Percentiles rank a stretch among this genome's conserved stretches.
These are phyloP conservation scores for Pygoscelis adeliae DNA, from an alignment of 2,113 vertebrate species.

Conservation along the genomic window DNA sequence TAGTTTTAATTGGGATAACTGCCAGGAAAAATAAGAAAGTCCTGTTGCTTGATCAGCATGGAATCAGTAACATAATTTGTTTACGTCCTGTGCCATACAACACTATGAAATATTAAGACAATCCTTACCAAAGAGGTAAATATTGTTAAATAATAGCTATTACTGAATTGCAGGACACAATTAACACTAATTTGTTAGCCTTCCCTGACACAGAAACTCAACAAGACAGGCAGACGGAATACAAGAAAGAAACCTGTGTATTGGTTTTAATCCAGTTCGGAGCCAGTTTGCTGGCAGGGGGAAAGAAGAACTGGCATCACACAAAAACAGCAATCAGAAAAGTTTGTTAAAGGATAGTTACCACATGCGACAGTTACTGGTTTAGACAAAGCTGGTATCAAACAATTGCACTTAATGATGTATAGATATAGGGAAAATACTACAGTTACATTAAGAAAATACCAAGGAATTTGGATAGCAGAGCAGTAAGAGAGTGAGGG, in stretches of 20 bases:
- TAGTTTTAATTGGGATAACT: neutral
- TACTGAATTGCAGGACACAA: neutral
- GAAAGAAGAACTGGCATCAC: neutral
- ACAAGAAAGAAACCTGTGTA: neutral
- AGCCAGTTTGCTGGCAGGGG: neutral
- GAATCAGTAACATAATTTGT: neutral
- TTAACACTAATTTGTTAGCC: neutral
- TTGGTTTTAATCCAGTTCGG: neutral
- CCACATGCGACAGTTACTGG: neutral
- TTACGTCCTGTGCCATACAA: neutral
- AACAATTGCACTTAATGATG: neutral
- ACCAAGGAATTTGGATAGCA: neutral
- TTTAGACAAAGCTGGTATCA: neutral
- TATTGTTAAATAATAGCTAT: neutral
- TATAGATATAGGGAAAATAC: neutral
- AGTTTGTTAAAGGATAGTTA: neutral
- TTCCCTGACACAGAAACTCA: neutral
- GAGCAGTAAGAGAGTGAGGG: neutral
- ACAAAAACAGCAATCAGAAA: neutral
- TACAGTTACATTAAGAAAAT: neutral
- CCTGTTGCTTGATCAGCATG: neutral
- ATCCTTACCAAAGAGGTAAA: neutral
- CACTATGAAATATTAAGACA: neutral
- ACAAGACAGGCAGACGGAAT: neutral
- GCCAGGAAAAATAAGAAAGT: neutral